These are phyloP conservation scores for Pipra filicauda DNA, from an alignment of 2,113 vertebrate genomes.

Conservation along the genomic window DNA sequence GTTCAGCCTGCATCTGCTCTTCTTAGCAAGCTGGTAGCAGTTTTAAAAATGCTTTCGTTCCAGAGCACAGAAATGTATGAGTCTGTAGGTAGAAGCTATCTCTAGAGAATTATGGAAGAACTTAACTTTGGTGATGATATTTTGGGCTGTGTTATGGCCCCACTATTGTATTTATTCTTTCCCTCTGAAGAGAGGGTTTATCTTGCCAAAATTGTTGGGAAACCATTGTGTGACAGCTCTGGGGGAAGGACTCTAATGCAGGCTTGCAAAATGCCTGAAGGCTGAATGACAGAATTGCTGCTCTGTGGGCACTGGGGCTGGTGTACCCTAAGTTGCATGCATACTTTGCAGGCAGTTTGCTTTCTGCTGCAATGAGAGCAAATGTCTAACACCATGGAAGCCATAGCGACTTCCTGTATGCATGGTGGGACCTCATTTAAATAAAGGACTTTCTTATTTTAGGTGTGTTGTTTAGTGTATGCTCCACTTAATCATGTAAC, in stretches of 20 bases:
- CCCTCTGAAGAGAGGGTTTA: background rate
- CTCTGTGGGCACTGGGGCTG: background rate
- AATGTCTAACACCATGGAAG: background rate
- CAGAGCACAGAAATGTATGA: background rate
- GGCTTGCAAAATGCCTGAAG: background rate
- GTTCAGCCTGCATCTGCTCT: background rate
- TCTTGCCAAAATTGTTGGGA: background rate
- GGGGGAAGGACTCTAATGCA: fast-evolving
- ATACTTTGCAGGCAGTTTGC: background rate
- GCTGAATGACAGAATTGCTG: background rate
- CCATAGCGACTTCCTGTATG: constrained; percentile 17
- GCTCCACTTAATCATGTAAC: background rate
- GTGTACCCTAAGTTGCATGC: background rate
- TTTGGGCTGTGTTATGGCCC: background rate
- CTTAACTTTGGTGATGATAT: background rate
- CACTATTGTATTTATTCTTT: background rate
- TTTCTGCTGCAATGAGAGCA: background rate
- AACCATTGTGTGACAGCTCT: background rate
- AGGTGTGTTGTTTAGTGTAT: background rate
- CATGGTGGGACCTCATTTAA: background rate
- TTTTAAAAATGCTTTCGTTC: background rate
- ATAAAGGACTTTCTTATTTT: constrained; percentile 1
- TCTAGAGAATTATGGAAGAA: background rate
- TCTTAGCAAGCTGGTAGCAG: background rate
- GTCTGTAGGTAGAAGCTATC: background rate